Evolutionary conservation across 2,113 vertebrate genomes (phyloP).

Genomic region (Gopherus evgoodei): DNA sequence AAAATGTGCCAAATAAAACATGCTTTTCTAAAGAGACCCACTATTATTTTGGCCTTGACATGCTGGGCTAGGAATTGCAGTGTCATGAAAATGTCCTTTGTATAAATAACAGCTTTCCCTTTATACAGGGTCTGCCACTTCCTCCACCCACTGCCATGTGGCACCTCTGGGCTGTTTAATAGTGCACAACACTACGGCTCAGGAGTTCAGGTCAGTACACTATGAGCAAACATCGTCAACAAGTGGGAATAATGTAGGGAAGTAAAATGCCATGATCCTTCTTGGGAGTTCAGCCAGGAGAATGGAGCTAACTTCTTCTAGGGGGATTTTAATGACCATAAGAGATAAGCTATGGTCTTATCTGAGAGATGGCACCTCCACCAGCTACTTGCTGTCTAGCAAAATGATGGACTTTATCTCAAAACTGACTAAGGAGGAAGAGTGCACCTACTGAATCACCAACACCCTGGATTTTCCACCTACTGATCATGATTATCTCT

Average conservation of each 20-base stretch:
- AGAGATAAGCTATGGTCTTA: accelerated
- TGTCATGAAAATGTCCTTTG: conserved; percentile 58
- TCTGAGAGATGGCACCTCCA: accelerated
- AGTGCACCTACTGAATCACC: neutral
- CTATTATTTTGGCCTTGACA: conserved; percentile 40
- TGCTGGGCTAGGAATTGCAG: conserved; percentile 56
- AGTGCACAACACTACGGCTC: accelerated
- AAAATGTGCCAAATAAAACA: conserved; percentile 63
- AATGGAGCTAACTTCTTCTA: neutral
- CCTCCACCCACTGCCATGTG: neutral
- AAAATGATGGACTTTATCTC: neutral
- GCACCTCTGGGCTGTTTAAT: conserved; percentile 10
- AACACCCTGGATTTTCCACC: neutral
- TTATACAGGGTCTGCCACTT: neutral
- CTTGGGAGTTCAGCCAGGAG: conserved; percentile 1
- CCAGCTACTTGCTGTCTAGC: neutral
- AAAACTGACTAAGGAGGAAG: neutral
- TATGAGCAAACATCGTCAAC: neutral
- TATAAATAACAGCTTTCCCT: conserved; percentile 54
- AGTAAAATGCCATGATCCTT: neutral
- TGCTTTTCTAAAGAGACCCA: conserved; percentile 32
- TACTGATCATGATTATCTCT: neutral
- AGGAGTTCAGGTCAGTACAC: neutral
- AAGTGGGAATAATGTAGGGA: neutral
- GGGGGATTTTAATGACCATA: neutral